phyloP scores from a whole-genome alignment of 2,113 vertebrate genomes.

The Amphilophus citrinellus region DNA sequence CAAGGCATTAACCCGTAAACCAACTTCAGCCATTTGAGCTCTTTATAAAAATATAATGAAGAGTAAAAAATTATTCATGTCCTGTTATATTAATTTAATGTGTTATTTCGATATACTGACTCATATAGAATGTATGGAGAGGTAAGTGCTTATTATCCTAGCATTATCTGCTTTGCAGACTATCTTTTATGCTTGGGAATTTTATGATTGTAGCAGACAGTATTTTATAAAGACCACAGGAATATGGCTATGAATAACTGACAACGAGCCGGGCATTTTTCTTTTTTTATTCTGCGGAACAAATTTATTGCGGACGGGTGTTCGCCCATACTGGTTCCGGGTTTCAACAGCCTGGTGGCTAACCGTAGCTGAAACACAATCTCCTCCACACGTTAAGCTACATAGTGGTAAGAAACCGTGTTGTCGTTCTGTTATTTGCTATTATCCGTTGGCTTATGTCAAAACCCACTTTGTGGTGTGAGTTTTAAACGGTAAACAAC shows the following conservation, averaged over 20 bases:
- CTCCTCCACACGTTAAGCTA: constrained; percentile 1
- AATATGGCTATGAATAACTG: background rate
- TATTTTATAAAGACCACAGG: background rate
- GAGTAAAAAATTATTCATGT: background rate
- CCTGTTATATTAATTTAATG: background rate
- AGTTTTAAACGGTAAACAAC: background rate
- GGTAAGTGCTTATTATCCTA: background rate
- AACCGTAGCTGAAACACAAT: constrained; percentile 49
- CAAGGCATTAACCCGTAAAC: background rate
- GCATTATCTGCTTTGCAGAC: background rate
- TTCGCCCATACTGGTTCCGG: constrained; percentile 59
- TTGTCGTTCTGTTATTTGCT: fast-evolving
- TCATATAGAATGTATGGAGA: background rate
- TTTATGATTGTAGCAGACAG: background rate
- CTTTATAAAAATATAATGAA: background rate
- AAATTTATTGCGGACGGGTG: constrained; percentile 35
- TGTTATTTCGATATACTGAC: background rate
- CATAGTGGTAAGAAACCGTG: constrained; percentile 61
- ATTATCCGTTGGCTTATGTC: fast-evolving
- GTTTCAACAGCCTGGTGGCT: constrained; percentile 50
- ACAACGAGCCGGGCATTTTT: background rate
- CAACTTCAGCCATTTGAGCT: constrained; percentile 30
- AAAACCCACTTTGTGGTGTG: fast-evolving
- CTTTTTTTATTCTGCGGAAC: constrained; percentile 38
- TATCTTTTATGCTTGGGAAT: background rate